These are phyloP conservation scores for Pterostichus madidus DNA, from an alignment of 2,888 invertebrate genomes.

Conservation along the genomic window DNA sequence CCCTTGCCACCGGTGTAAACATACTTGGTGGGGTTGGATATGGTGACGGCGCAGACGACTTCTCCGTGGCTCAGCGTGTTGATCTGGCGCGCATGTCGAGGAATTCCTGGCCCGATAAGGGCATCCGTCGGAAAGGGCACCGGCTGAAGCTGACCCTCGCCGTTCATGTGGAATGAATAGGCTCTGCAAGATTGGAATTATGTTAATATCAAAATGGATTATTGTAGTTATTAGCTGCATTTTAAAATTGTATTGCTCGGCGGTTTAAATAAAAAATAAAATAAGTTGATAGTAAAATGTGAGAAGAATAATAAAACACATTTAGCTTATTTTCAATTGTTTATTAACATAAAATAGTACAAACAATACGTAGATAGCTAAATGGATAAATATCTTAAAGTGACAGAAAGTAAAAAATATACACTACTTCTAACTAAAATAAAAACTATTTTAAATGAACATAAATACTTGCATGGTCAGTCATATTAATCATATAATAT, in stretches of 20 bases:
- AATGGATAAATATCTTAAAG: constrained; percentile 9
- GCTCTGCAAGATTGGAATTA: constrained; percentile 82
- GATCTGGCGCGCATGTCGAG: constrained; percentile 94
- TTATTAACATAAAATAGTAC: constrained; percentile 41
- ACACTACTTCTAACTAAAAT: neutral
- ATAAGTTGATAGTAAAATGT: neutral
- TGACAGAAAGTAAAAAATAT: too few relatives aligned
- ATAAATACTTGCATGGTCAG: neutral
- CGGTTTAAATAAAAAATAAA: neutral
- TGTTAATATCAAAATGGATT: too few relatives aligned
- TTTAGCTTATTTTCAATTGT: constrained; percentile 10
- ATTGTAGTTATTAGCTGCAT: too few relatives aligned
- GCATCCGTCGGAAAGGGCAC: constrained; percentile 97
- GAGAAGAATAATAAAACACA: constrained; percentile 45
- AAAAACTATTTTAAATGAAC: constrained; percentile 1
- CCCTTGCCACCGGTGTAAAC: constrained; percentile 98
- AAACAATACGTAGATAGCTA: constrained; percentile 6
- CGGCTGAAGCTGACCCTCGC: constrained; percentile 93
- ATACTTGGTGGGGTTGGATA: constrained; percentile 94
- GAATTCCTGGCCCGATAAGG: constrained; percentile 94
- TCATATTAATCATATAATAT: neutral
- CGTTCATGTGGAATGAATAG: constrained; percentile 96
- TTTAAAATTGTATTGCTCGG: too few relatives aligned
- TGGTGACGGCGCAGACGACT: constrained; percentile 98
- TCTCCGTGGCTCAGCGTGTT: constrained; percentile 97